Conservation (phyloP, 2,888 invertebrate genomes). For the Falcaria lacertinaria region DNA sequence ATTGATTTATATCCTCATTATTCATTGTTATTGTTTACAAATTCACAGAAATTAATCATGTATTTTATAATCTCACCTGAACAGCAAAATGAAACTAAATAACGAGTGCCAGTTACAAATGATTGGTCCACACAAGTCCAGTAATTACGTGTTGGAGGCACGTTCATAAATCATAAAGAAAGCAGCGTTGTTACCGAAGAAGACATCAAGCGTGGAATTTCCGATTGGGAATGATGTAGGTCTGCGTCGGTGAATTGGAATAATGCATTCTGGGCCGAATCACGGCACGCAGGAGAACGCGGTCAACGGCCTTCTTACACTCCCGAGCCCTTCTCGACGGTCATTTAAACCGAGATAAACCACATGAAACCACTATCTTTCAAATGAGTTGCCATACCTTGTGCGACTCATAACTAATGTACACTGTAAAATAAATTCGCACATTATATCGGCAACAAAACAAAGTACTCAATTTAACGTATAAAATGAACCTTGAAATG, state of each 20-base stretch:
- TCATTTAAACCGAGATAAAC: constrained; percentile 48
- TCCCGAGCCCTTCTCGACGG: constrained; percentile 32
- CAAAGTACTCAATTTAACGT: constrained; percentile 22
- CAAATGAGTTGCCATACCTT: constrained; percentile 37
- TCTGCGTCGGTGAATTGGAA: constrained; percentile 53
- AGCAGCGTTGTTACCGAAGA: constrained; percentile 59
- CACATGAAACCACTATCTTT: constrained; percentile 41
- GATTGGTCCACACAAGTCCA: constrained; percentile 22
- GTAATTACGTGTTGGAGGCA: constrained; percentile 44
- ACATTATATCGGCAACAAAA: constrained; percentile 23
- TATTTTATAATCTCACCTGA: neutral
- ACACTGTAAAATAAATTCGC: constrained; percentile 35
- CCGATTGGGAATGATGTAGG: constrained; percentile 65
- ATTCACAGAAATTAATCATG: neutral
- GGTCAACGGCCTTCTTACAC: constrained; percentile 62
- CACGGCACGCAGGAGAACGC: constrained; percentile 48
- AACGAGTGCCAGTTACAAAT: constrained; percentile 6
- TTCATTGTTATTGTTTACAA: neutral
- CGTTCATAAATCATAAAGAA: constrained; percentile 68
- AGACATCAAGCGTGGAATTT: constrained; percentile 70
- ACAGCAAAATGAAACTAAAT: neutral
- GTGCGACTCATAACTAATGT: constrained; percentile 31
- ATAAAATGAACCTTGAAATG: constrained; percentile 22
- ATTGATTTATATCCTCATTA: too few species aligned
- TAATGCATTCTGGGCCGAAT: constrained; percentile 71